Evolutionary conservation across 2,113 vertebrate species (phyloP).

Genomic region (Peromyscus maniculatus): DNA sequence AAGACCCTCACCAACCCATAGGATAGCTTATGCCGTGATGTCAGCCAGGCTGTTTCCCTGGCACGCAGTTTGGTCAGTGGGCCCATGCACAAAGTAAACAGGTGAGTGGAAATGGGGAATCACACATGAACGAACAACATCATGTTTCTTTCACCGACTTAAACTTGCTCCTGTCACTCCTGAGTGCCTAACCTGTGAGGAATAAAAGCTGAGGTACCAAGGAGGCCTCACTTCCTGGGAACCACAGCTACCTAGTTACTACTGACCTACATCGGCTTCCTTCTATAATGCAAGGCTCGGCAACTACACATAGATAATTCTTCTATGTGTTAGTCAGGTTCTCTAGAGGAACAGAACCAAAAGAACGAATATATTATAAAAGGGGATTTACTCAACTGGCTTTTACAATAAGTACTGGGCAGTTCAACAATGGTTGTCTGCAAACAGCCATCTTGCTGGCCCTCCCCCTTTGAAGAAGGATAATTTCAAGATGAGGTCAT

Average conservation of each 20-base stretch:
- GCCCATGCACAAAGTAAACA: neutral
- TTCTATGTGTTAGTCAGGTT: neutral
- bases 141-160: neutral
- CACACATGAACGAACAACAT: neutral
- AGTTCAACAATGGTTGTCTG: neutral
- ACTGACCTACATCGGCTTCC: neutral
- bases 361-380: neutral
- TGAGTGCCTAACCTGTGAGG: neutral
- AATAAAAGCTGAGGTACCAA: neutral
- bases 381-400: neutral
- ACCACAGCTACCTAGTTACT: neutral
- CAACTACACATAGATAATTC: neutral
- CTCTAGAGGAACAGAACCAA: neutral
- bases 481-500: neutral
- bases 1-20: neutral
- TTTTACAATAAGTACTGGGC: neutral
- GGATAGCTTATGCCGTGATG: neutral
- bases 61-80: neutral
- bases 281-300: neutral
- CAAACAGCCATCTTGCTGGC: neutral
- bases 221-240: neutral
- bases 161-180: neutral
- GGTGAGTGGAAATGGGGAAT: neutral
- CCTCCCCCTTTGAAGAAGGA: neutral
- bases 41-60: neutral